Evolutionary conservation across 2,888 invertebrate genomes (phyloP).

Genomic region (Abrostola tripartita): DNA sequence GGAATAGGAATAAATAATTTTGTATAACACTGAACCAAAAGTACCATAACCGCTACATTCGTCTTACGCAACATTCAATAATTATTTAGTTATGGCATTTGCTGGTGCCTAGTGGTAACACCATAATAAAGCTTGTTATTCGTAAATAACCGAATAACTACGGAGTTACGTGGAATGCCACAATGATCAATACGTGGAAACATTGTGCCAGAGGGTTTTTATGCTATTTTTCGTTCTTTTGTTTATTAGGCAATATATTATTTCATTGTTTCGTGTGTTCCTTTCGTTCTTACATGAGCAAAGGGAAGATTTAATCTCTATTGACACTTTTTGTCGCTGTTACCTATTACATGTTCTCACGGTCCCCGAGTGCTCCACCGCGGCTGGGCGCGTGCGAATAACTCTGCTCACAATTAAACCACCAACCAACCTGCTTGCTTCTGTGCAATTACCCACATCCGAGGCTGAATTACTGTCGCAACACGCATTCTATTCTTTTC

Average conservation of each 20-base stretch:
- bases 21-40: not conserved
- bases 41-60: constrained; percentile 1
- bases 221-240: constrained; percentile 57
- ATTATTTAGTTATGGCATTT: constrained; percentile 42
- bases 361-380: constrained; percentile 66
- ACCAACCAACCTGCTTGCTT: constrained; percentile 63
- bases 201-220: constrained; percentile 65
- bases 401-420: constrained; percentile 69
- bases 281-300: constrained; percentile 69
- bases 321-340: constrained; percentile 70
- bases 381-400: constrained; percentile 74
- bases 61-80: constrained; percentile 35
- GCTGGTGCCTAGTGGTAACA: constrained; percentile 9
- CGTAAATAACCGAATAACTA: constrained; percentile 27
- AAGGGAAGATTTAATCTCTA: constrained; percentile 72
- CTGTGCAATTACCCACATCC: constrained; percentile 76
- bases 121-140: constrained; percentile 38
- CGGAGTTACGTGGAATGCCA: constrained; percentile 40
- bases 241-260: constrained; percentile 74
- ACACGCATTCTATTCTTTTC: constrained; percentile 79
- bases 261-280: constrained; percentile 75
- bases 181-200: constrained; percentile 58
- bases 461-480: constrained; percentile 79
- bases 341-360: constrained; percentile 73
- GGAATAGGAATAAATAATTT: not conserved